These are phyloP conservation scores for Napeogenes sylphis DNA, from an alignment of 2,888 invertebrate genomes.

Conservation along the genomic window DNA sequence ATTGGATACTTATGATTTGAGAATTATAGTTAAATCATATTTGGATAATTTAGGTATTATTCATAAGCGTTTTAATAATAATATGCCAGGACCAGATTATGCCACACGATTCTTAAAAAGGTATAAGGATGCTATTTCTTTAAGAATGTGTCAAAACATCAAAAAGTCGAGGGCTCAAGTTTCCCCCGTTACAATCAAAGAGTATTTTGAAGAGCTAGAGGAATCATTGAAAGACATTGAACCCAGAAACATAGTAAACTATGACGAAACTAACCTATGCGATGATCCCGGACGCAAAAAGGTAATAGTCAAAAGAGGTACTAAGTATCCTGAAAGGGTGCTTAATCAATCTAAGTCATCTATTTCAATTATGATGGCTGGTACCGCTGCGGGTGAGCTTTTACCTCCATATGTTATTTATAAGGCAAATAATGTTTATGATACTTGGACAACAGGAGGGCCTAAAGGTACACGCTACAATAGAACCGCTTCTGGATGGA, in stretches of 20 bases:
- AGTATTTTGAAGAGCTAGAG: too few species aligned
- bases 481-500: constrained; percentile 8
- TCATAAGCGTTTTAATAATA: constrained; percentile 23
- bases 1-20: constrained; percentile 26
- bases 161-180: constrained; percentile 28
- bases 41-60: constrained; percentile 24
- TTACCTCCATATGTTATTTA: constrained; percentile 13
- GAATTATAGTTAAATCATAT: constrained; percentile 28
- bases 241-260: constrained; percentile 18
- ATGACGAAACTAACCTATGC: constrained; percentile 27
- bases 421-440: constrained; percentile 12
- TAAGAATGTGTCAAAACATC: constrained; percentile 35
- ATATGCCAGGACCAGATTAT: constrained; percentile 34
- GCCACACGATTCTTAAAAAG: constrained; percentile 30
- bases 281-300: constrained; percentile 25
- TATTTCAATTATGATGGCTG: constrained; percentile 18
- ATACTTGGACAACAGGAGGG: constrained; percentile 14
- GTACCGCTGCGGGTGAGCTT: neutral
- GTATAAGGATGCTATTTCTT: constrained; percentile 31
- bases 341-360: constrained; percentile 5
- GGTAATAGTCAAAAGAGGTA: constrained; percentile 27
- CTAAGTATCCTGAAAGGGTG: constrained; percentile 38
- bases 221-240: too few species aligned
- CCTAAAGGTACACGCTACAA: constrained; percentile 16
- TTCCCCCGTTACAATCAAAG: constrained; percentile 17